Percentiles rank a stretch among this genome's conserved stretches.
Conservation (phyloP, 2,113 vertebrate species). For the Triplophysa dalaica region DNA sequence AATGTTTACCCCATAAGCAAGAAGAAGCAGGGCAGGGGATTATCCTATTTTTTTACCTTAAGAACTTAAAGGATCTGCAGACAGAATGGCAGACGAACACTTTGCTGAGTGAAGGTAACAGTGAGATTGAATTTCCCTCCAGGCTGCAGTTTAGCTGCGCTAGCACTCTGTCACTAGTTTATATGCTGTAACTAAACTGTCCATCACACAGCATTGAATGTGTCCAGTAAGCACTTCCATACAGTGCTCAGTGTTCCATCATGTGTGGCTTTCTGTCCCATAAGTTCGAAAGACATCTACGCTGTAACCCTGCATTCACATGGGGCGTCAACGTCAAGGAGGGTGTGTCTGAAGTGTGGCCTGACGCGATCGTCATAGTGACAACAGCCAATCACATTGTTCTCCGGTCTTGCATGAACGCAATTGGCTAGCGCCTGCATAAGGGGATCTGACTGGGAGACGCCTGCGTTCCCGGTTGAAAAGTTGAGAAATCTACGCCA, state of each 20-base stretch:
- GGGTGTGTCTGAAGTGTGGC: no score
- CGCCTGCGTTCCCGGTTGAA: no score
- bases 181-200: constrained; percentile 10
- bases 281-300: neutral
- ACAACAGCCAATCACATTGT: no score
- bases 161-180: constrained; percentile 29
- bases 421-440: no score
- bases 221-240: neutral
- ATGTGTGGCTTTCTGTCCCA: constrained; percentile 2
- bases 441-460: no score
- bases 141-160: constrained; percentile 25
- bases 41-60: constrained; percentile 8
- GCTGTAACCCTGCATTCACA: no score
- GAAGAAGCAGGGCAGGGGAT: neutral
- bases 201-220: constrained; percentile 6
- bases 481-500: no score
- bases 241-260: neutral
- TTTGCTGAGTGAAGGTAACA: neutral
- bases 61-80: neutral
- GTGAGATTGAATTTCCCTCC: neutral
- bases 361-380: no score
- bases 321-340: no score
- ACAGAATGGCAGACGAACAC: constrained; percentile 1
- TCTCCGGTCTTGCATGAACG: no score
- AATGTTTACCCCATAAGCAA: constrained; percentile 39